Evolutionary conservation across 2,113 vertebrate species (phyloP).

Genomic region (Cyanoramphus novaezelandiae): DNA sequence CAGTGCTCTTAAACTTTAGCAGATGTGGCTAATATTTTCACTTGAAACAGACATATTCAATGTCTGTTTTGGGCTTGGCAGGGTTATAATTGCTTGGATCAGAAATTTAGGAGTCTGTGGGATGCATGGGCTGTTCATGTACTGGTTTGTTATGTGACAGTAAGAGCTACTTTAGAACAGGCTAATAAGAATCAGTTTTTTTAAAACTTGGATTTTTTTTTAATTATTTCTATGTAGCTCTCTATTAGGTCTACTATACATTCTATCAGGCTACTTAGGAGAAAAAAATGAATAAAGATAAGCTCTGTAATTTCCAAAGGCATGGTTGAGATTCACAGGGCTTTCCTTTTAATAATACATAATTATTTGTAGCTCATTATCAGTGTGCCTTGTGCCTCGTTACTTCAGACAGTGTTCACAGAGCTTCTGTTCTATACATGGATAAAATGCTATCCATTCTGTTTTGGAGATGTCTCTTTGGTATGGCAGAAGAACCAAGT

Average conservation of each 20-base stretch:
- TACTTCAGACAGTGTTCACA: not conserved
- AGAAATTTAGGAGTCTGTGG: not conserved
- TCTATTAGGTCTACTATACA: not conserved
- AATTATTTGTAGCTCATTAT: not conserved
- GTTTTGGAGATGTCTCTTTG: not conserved
- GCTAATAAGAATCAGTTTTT: not conserved
- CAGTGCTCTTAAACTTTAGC: not conserved
- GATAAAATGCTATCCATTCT: not conserved
- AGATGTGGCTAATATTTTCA: not conserved
- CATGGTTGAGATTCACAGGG: not conserved
- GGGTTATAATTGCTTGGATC: not conserved
- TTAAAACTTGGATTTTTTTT: not conserved
- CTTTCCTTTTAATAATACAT: not conserved
- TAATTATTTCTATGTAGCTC: not conserved
- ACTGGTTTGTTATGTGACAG: not conserved
- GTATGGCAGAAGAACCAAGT: not conserved
- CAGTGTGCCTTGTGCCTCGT: not conserved
- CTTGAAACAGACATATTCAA: not conserved
- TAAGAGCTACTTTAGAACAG: not conserved
- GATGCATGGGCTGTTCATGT: not conserved
- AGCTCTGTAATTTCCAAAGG: not conserved
- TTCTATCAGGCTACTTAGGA: not conserved
- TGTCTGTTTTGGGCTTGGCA: not conserved
- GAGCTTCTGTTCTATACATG: not conserved
- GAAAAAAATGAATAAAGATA: not conserved